Conservation (phyloP, 2,888 invertebrate genomes). For the Ochlodes sylvanus region DNA sequence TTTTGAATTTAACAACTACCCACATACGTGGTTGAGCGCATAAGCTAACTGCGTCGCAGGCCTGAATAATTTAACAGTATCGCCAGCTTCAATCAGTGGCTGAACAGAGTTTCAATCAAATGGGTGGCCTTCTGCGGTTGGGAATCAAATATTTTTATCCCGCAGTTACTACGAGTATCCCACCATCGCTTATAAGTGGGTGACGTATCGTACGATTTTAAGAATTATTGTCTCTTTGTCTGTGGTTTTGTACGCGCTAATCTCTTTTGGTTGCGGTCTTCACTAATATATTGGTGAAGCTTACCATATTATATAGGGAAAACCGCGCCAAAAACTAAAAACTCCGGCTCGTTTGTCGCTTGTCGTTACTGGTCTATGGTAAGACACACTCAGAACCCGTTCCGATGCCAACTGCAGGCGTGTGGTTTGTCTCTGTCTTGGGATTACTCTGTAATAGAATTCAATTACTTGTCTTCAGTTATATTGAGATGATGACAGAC, state of each 20-base stretch:
- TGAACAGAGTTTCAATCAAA: constrained; percentile 30
- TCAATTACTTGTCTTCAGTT: constrained; percentile 22
- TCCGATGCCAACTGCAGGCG: constrained; percentile 21
- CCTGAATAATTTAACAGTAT: constrained; percentile 29
- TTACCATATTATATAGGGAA: too few relatives aligned
- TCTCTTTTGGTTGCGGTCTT: too few relatives aligned
- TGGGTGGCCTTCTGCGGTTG: constrained; percentile 3
- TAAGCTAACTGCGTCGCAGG: constrained; percentile 11
- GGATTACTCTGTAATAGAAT: constrained; percentile 27
- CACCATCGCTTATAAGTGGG: too few relatives aligned
- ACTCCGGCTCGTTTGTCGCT: too few relatives aligned
- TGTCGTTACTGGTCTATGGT: background rate
- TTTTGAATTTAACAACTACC: background rate
- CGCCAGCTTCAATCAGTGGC: constrained; percentile 28
- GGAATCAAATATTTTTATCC: background rate
- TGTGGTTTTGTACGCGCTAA: too few relatives aligned
- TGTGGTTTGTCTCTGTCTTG: constrained; percentile 29
- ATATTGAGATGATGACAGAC: constrained; percentile 12
- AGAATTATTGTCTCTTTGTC: too few relatives aligned
- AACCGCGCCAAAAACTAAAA: too few relatives aligned
- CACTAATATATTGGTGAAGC: too few relatives aligned
- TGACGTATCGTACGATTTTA: too few relatives aligned
- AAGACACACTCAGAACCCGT: background rate
- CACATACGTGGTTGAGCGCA: constrained; percentile 15
- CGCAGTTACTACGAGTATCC: background rate